These are phyloP conservation scores for Sussaba pulchella DNA, from an alignment of 2,888 invertebrate species.

Conservation along the genomic window DNA sequence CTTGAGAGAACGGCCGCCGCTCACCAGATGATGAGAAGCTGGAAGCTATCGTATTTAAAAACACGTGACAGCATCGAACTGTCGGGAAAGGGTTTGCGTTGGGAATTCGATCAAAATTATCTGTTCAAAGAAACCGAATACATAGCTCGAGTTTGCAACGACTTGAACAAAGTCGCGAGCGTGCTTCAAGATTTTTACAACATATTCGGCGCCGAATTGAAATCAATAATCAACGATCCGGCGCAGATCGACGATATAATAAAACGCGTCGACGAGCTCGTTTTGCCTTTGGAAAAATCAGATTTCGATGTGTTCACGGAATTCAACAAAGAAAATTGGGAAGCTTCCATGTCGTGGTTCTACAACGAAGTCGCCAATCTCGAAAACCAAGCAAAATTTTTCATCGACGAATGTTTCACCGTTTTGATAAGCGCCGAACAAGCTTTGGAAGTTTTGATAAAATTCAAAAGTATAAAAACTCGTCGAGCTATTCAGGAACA, in stretches of 20 bases:
- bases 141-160: slow-evolving; percentile 91
- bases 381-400: slow-evolving; percentile 93
- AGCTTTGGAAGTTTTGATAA: slow-evolving; percentile 91
- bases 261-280: slow-evolving; percentile 91
- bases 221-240: slow-evolving; percentile 94
- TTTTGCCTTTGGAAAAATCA: slow-evolving; percentile 88
- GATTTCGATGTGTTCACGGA: slow-evolving; percentile 94
- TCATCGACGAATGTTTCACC: slow-evolving; percentile 94
- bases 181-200: slow-evolving; percentile 95
- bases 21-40: slow-evolving; percentile 89
- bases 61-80: slow-evolving; percentile 94
- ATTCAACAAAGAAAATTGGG: slow-evolving; percentile 94
- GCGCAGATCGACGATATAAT: slow-evolving; percentile 94
- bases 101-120: slow-evolving; percentile 95
- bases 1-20: slow-evolving; percentile 86
- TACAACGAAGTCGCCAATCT: slow-evolving; percentile 90
- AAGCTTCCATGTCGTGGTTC: slow-evolving; percentile 91
- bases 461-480: slow-evolving; percentile 92
- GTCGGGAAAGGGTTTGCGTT: slow-evolving; percentile 93
- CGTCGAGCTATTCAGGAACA: slow-evolving; percentile 90
- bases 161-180: slow-evolving; percentile 92
- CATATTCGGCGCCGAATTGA: slow-evolving; percentile 94
- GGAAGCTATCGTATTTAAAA: slow-evolving; percentile 91
- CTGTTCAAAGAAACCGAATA: slow-evolving; percentile 95
- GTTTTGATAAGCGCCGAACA: slow-evolving; percentile 93